Evolutionary conservation across 2,888 invertebrate species (phyloP).

Genomic region (Cheilosia soror): DNA sequence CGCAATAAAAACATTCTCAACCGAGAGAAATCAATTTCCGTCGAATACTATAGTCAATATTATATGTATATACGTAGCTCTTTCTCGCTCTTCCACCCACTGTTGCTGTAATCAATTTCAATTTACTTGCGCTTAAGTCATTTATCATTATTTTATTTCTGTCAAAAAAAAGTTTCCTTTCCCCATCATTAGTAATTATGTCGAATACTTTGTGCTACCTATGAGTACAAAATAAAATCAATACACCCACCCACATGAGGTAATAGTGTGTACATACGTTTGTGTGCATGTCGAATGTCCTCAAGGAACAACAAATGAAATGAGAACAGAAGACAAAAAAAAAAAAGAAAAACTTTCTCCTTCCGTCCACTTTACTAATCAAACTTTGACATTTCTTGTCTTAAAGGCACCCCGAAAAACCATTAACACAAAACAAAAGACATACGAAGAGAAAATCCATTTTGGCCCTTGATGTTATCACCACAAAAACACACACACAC

Average conservation of each 20-base stretch:
- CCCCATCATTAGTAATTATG: conserved; percentile 73
- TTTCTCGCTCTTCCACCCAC: neutral
- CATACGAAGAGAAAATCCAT: conserved; percentile 65
- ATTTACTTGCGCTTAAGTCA: conserved; percentile 62
- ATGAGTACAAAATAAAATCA: conserved; percentile 63
- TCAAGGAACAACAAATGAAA: conserved; percentile 10
- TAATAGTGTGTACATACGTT: neutral
- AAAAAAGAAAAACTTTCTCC: conserved; percentile 43
- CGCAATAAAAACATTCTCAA: neutral
- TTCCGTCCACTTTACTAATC: conserved; percentile 73
- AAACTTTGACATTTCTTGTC: conserved; percentile 73
- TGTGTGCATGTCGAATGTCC: conserved; percentile 9
- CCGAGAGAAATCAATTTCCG: conserved; percentile 28
- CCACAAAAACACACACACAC: conserved; percentile 16
- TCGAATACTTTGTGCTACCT: conserved; percentile 57
- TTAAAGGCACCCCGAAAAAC: conserved; percentile 51
- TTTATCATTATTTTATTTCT: conserved; percentile 75
- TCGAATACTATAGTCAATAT: conserved; percentile 19
- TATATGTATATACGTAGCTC: neutral
- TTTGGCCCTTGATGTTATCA: conserved; percentile 64
- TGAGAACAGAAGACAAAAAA: neutral
- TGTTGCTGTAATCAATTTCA: conserved; percentile 65
- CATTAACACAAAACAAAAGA: conserved; percentile 71
- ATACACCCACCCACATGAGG: conserved; percentile 45
- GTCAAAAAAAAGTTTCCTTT: conserved; percentile 70